These are phyloP conservation scores for Eupristina koningsbergeri DNA, from an alignment of 1,140 invertebrate species.

Conservation along the genomic window DNA sequence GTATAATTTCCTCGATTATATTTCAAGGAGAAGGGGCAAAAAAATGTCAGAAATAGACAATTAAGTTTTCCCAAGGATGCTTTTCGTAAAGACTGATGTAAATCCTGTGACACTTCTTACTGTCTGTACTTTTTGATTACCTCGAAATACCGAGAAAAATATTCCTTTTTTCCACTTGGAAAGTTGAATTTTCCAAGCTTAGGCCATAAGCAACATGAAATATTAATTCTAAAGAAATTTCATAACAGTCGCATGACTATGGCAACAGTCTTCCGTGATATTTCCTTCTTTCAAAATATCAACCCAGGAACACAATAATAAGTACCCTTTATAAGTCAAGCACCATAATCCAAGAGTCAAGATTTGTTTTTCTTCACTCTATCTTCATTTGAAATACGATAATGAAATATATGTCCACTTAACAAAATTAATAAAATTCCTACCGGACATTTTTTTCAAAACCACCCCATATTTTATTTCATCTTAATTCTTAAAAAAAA, in stretches of 20 bases:
- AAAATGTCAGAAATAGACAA: slow-evolving; percentile 18
- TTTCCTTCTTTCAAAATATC: slow-evolving; percentile 32
- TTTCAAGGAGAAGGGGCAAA: background rate
- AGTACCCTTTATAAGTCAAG: slow-evolving; percentile 27
- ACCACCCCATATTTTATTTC: slow-evolving; percentile 34
- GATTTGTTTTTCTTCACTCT: background rate
- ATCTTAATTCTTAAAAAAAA: background rate
- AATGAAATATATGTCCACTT: slow-evolving; percentile 6
- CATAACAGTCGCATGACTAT: slow-evolving; percentile 66
- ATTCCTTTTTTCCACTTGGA: slow-evolving; percentile 38
- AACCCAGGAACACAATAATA: slow-evolving; percentile 33
- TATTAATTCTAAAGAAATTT: slow-evolving; percentile 73
- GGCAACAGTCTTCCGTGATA: background rate
- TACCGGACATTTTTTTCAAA: slow-evolving; percentile 55
- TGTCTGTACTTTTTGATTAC: background rate
- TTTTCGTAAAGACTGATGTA: slow-evolving; percentile 37
- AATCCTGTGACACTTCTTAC: slow-evolving; percentile 15
- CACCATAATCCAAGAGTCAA: background rate
- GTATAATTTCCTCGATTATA: slow-evolving; percentile 18
- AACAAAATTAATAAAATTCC: slow-evolving; percentile 52
- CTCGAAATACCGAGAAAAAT: slow-evolving; percentile 44
- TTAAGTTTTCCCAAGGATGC: slow-evolving; percentile 44
- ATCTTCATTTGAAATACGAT: slow-evolving; percentile 39
- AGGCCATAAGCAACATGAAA: slow-evolving; percentile 60
- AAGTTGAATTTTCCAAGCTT: slow-evolving; percentile 48